Evolutionary conservation across 2,888 invertebrate species (phyloP), one percentile per base, ranked within the genome.

Genomic region (Spilosoma lubricipeda): DNA sequence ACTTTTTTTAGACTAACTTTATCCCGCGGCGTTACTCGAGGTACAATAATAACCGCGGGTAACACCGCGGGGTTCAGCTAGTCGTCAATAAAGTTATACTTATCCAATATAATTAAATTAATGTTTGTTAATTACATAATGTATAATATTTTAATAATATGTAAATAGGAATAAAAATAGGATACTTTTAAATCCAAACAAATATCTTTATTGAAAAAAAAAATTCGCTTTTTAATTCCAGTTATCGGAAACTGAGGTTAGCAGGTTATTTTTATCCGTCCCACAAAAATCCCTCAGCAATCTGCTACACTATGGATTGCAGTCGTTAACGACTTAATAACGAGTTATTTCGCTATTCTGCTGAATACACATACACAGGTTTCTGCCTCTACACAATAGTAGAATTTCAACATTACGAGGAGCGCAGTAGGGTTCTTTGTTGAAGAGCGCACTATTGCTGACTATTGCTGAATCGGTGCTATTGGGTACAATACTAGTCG

Each of bases 251-350:
- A 71, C 73, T 72, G 67, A 73, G 68, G 72, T 74, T 76, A 79
- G 78, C 85, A 86, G 87, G 86, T 86, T 85, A 77, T 79, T 82
- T n/a, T 81, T 74, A 78, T 77, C 82, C 82, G 75, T 82, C 79
- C 77, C 42, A 59, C 30, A 73, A 77, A 74, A 87, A 88, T 86
- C 84, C 83, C 86, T 85, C 85, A 78, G 82, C 88, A 87, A 82
- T 83, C 73, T 81, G 81, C 71, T 77, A 82, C 81, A 77, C 77
- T 74, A 70, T 71, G 72, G 82, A 80, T 88, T 90, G 88, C 89
- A 88, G 84, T 88, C 86, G 88, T 90, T 90, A 90, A 87, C 87
- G 86, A 86, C 84, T 88, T 88, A 88, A 90, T 91, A 88, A 88
- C 87, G 85, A 86, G 82, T 86, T 86, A 85, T 86, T 89, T 85